These are phyloP conservation scores for Nemoura dubitans DNA, from an alignment of 2,888 invertebrate genomes.

Conservation along the genomic window DNA sequence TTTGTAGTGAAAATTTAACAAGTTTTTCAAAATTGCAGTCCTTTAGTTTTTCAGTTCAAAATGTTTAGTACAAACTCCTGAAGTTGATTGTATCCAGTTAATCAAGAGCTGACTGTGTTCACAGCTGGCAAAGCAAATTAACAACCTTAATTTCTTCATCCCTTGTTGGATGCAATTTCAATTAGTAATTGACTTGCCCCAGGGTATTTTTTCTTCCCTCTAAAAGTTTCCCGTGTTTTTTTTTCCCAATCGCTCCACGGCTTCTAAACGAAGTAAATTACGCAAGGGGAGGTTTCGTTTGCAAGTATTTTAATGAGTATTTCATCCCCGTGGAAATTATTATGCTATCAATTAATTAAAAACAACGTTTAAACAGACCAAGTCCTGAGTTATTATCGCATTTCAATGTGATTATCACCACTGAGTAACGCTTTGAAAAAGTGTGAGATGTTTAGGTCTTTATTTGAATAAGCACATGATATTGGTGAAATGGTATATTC, in stretches of 20 bases:
- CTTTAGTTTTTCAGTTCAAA: neutral
- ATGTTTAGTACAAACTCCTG: neutral
- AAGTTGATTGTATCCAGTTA: neutral
- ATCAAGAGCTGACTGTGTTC: neutral
- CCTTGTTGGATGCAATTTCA: neutral
- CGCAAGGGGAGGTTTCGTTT: neutral
- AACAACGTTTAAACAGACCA: neutral
- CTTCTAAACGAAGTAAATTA: neutral
- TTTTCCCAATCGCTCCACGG: neutral
- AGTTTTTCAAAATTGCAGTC: no score
- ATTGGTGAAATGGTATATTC: no score
- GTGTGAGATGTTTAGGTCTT: no score
- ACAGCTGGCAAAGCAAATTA: neutral
- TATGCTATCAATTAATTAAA: conserved; percentile 7
- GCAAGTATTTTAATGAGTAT: conserved; percentile 7
- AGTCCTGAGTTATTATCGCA: neutral
- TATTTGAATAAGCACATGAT: no score
- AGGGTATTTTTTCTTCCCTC: neutral
- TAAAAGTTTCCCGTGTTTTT: neutral
- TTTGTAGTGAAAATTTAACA: no score
- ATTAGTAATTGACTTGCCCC: neutral
- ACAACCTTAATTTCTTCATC: neutral
- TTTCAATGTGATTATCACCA: neutral
- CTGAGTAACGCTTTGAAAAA: neutral
- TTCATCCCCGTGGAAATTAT: conserved; percentile 3